Conservation (phyloP, 2,113 vertebrate species). For the Sarotherodon lohbergeri region DNA sequence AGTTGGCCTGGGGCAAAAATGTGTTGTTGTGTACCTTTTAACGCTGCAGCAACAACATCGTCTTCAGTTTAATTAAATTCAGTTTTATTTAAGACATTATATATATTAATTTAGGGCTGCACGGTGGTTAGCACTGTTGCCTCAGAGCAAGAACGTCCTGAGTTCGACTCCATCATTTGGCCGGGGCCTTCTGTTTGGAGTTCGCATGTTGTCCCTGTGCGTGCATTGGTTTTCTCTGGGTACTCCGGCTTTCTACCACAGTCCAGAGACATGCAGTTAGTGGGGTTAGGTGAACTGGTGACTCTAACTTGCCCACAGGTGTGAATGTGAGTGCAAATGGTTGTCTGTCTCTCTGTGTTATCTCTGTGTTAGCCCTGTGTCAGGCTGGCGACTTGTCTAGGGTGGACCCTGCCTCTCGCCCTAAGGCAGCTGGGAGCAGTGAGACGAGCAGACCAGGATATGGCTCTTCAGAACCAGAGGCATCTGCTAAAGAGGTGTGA, state of each 20-base stretch:
- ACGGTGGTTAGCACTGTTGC: not conserved
- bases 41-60: rapidly evolving
- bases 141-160: not conserved
- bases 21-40: not conserved
- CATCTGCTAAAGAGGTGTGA: not conserved
- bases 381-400: not conserved
- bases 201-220: not conserved
- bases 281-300: not conserved
- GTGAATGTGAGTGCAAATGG: not conserved
- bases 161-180: not conserved
- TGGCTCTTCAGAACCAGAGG: not conserved
- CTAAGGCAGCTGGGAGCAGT: not conserved
- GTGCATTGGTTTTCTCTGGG: not conserved
- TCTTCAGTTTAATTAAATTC: not conserved
- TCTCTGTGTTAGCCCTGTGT: not conserved
- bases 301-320: not conserved
- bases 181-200: rapidly evolving
- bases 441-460: not conserved
- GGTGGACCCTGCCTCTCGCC: not conserved
- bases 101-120: not conserved
- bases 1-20: not conserved
- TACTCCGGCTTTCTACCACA: not conserved
- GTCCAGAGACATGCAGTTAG: not conserved
- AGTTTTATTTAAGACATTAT: not conserved
- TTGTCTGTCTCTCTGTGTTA: not conserved